Base-by-base conservation (phyloP, 2,888 invertebrate species). In the Myopa tessellatipennis region DNA sequence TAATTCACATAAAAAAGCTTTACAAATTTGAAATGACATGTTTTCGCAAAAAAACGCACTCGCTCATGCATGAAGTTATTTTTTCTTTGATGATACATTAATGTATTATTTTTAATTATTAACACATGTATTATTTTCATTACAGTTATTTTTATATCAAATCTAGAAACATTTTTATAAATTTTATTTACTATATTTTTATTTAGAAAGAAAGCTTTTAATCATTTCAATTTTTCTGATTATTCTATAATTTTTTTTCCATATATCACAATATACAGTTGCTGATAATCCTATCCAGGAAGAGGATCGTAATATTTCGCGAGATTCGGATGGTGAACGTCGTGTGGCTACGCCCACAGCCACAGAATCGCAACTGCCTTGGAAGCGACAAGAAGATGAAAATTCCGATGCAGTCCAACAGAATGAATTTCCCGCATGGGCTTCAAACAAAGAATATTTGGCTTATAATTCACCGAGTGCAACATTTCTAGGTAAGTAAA, bases 361-460 rank as follows among this genome's bases (percentile, higher is more conserved):
- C 4, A 95, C 95, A 3, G 97, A 97, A 90, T 94, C 94, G 68
- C 94, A 96, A 91, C 91, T 97, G 85, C 98, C 98, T 74, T 98
- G 98, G 97, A 96, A 96, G 90, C 92, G 96, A 7, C 93, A 92
- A 80, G 95, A 94, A 84, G 95, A 95, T 85, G 93, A 93, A 76
- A 91, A 91, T 78, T 92, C 92, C 88, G 90, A 93, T 83, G 92
- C 94, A 83, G 89, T 94, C 74, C 92, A 94, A 84, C 95, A 95
- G 87, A 94, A 95, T 65, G 97, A 98, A 89, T 97, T 97, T 87
- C 98, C 98, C 14, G 94, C 96, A 16, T 98, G 98, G 98, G 97
- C 97, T 67, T 95, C 96, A 55, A 98, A 97, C 89, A 96, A 97
- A 88, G 97, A 98, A 86, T 98, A 98, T 87, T 90, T 97, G 84